These are phyloP conservation scores for Anthrax anthrax DNA, from an alignment of 2,888 invertebrate species.

Conservation along the genomic window DNA sequence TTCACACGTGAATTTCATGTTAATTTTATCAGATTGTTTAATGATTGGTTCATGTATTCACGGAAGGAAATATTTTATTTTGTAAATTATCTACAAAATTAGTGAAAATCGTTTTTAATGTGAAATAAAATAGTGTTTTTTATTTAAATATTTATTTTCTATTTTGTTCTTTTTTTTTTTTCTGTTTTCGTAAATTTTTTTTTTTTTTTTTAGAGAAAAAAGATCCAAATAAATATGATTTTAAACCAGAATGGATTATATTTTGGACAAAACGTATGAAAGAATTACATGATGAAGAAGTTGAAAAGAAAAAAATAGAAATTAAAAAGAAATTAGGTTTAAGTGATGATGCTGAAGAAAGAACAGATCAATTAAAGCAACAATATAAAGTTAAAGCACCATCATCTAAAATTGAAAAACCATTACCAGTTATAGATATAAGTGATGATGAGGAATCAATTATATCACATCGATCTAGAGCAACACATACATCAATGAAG, in stretches of 20 bases:
- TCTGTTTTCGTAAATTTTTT: too few relatives aligned
- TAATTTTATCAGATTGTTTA: too few relatives aligned
- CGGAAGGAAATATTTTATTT: too few relatives aligned
- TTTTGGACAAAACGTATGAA: conserved; percentile 75
- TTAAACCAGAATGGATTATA: conserved; percentile 77
- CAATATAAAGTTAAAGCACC: conserved; percentile 25
- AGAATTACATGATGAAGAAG: conserved; percentile 56
- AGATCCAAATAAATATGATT: conserved; percentile 67
- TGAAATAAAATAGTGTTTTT: too few relatives aligned
- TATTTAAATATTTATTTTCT: too few relatives aligned
- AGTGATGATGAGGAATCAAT: conserved; percentile 25
- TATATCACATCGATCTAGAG: conserved; percentile 6
- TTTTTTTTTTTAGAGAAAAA: conserved; percentile 29
- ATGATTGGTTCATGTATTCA: too few relatives aligned
- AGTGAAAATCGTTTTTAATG: too few relatives aligned
- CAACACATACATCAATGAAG: background rate
- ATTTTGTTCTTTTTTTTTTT: too few relatives aligned
- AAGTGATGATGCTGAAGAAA: conserved; percentile 35
- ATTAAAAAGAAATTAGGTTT: conserved; percentile 46
- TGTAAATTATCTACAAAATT: too few relatives aligned
- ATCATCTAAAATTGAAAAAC: conserved; percentile 1
- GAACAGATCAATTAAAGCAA: conserved; percentile 27
- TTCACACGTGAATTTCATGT: too few relatives aligned
- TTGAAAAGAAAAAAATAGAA: conserved; percentile 50
- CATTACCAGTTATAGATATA: conserved; percentile 23